Evolutionary conservation across 2,888 invertebrate species (phyloP), one percentile per base, ranked within the genome.

Genomic region (Diabrotica balteata): DNA sequence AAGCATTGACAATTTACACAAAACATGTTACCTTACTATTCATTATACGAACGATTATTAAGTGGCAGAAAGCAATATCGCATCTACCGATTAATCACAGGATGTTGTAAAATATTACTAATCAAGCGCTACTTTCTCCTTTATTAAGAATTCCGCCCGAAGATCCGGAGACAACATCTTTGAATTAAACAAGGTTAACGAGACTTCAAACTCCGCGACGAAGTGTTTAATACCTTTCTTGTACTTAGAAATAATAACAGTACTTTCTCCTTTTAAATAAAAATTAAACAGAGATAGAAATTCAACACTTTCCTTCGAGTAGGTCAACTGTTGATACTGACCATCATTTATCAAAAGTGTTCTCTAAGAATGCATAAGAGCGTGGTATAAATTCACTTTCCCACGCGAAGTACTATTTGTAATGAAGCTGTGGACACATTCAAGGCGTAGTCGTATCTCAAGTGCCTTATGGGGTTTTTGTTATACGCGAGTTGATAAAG

Each of bases 251-350:
- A 54, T 43, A 54, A n/a, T 54, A 2, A 54, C 10, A 7, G 11
- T 54, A 43, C 54, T 54, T 54, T 54, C 54, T 54, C 54, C 32
- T 54, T 54, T 11, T 17, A 42, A 17, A 42, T 32, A 43, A 54
- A 54, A 54, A 6, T 32, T 7, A 22, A 8, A 22, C 42, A n/a
- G 2, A 32, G 52, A 5, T 53, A n/a, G 10, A 51, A 9, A 17
- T 11, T 2, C 22, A 4, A 10, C 7, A 32, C 52, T 52, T 43
- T 43, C 54, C n/a, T 42, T 54, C 54, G 43, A 54, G n/a, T 53
- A 42, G 51, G 51, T 51, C 51, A 51, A 43, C 10, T 54, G n/a
- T 43, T 54, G 11, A 42, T 54, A 7, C 8, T 54, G 54, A 54
- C 54, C 54, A 54, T 54, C 54, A 10, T 42, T 54, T 54, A 42